phyloP scores from a whole-genome alignment of 2,888 invertebrate species.

The Hemaris fuciformis region DNA sequence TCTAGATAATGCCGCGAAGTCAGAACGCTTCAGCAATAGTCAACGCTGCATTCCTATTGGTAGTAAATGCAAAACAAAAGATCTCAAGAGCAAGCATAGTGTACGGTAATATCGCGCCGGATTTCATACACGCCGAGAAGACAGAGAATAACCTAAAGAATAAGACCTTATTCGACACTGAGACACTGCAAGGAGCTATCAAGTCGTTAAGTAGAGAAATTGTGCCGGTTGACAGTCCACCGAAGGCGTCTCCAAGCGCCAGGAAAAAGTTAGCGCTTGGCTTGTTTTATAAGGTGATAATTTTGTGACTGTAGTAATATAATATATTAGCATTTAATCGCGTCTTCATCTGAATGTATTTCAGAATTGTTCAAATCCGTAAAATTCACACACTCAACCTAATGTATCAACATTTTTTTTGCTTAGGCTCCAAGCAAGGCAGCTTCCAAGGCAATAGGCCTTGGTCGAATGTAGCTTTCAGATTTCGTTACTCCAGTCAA shows the following conservation, averaged over 20 bases:
- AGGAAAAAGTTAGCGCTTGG: constrained; percentile 83
- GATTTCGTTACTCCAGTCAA: no score
- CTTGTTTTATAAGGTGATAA: constrained; percentile 88
- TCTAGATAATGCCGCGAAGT: constrained; percentile 84
- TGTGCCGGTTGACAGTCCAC: constrained; percentile 81
- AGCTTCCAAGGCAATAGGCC: no score
- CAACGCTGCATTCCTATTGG: constrained; percentile 83
- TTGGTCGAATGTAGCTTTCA: no score
- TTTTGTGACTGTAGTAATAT: no score
- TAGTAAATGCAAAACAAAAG: constrained; percentile 33
- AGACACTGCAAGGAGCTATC: constrained; percentile 70
- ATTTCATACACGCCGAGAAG: constrained; percentile 78
- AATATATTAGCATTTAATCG: no score
- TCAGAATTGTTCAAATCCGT: no score
- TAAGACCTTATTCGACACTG: constrained; percentile 53
- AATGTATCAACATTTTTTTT: no score
- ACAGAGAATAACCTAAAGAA: constrained; percentile 76
- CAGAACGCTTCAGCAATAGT: constrained; percentile 88
- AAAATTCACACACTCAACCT: no score
- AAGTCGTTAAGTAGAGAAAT: constrained; percentile 80
- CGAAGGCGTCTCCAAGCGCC: constrained; percentile 83
- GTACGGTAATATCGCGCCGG: constrained; percentile 83
- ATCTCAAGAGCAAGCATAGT: constrained; percentile 84
- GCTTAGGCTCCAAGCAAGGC: no score
- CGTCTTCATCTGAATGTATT: no score